A percentile compares a stretch with the other conserved stretches of the same genome.
These are phyloP conservation scores for Thalassarche chlororhynchos DNA, from an alignment of 2,113 vertebrate genomes.

Conservation along the genomic window DNA sequence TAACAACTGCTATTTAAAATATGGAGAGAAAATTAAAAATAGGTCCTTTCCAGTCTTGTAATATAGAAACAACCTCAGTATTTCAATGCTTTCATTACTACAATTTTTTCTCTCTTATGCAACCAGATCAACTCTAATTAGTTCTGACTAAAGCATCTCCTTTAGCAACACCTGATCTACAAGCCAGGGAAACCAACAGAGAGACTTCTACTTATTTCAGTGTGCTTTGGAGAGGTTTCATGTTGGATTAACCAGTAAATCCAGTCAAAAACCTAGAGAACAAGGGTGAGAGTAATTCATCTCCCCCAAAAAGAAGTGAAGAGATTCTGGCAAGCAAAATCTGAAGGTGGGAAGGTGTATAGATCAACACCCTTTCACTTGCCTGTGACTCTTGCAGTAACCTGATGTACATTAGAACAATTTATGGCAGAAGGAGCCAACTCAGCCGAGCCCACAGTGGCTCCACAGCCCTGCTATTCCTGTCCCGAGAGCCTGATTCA, in stretches of 20 bases:
- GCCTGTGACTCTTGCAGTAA: not conserved
- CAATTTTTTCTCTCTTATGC: not conserved
- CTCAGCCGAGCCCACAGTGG: not conserved
- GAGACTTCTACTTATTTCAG: not conserved
- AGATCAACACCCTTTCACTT: not conserved
- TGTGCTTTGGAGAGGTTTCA: not conserved
- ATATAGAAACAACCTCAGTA: not conserved
- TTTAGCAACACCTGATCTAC: slow-evolving; percentile 14
- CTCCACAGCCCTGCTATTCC: not conserved
- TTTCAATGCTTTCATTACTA: not conserved
- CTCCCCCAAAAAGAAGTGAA: not conserved
- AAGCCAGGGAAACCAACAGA: not conserved
- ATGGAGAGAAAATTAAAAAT: not conserved
- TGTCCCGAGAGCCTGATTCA: not conserved
- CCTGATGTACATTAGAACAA: not conserved
- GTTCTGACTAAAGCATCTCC: slow-evolving; percentile 10
- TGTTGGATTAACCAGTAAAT: not conserved
- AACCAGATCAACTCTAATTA: not conserved
- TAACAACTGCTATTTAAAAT: not conserved
- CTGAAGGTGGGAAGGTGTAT: not conserved
- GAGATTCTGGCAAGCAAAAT: not conserved
- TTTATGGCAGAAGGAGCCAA: not conserved
- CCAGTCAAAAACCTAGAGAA: not conserved
- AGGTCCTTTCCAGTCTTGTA: not conserved
- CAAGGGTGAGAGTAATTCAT: not conserved